Base-by-base conservation (phyloP, 35 echinoderm and acorn worm species). In the Heliocidaris tuberculata region DNA sequence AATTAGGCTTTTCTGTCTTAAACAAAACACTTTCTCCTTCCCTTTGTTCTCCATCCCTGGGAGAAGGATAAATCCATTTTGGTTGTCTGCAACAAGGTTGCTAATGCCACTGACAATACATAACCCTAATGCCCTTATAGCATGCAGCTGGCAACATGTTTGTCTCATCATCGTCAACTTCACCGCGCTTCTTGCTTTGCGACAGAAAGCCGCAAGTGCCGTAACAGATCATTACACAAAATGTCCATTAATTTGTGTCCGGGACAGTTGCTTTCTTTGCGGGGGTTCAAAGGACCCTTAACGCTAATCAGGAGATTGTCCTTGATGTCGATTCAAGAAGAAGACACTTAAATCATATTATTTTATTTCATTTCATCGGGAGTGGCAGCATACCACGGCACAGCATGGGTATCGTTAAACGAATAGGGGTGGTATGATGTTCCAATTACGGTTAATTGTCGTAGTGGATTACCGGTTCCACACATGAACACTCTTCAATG, bases 161-260 rank as follows among this genome's bases (percentile, higher is more conserved):
- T 78, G 65, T 78, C 65, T 78, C 65, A 78, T 78, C 65, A 78
- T 78, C 65, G 65, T 78, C 65, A 78, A 27, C 65, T 78, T 15
- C 65, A 78, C 27, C 65, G 7, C 0, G 21, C 65, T 78, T n/a
- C 27, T n/a, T 9, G 27, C 65, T 78, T n/a, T 78, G 65, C 27
- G 65, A 5, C 65, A 78, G 65, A 78, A 78, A 21, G 65, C 65
- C 21, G 65, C 65, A 78, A 78, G 27, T 27, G 65, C 65, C 24
- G 21, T n/a, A n/a, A 78, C 65, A 78, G 65, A 78, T 78, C 65
- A 78, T 78, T 78, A 78, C 65, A 78, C 65, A 78, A 78, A 78
- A 78, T 78, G 65, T 19, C 65, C 65, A 78, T 78, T 78, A 78
- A 78, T 78, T 78, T 78, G 65, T 6, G 65, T 21, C 65, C 65